A percentile compares a stretch with the other conserved stretches of the same genome.
phyloP scores from a whole-genome alignment of 2,797 vertebrate species.

The Halcyon smyrnensis region DNA sequence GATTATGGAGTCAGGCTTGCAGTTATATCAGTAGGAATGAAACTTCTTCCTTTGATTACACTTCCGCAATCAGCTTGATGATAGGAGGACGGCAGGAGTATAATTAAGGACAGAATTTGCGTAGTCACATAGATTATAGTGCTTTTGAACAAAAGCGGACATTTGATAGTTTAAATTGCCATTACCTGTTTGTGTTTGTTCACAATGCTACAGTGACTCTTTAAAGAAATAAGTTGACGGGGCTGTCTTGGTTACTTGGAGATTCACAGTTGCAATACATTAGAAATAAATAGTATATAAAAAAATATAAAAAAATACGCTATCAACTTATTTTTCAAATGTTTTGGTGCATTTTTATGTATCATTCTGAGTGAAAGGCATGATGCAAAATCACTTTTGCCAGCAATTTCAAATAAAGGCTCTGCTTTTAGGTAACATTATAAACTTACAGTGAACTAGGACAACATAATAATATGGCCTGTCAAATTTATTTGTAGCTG shows the following conservation, averaged over 20 bases:
- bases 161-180: not conserved
- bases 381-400: slow-evolving; percentile 9
- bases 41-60: not conserved
- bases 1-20: not conserved
- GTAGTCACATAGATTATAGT: not conserved
- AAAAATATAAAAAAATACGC: not conserved
- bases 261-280: not conserved
- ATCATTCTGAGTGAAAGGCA: not conserved
- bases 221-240: not conserved
- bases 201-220: not conserved
- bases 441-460: slow-evolving; percentile 33
- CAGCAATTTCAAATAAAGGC: slow-evolving; percentile 40
- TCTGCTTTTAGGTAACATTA: slow-evolving; percentile 28
- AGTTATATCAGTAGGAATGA: not conserved
- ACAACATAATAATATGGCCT: slow-evolving; percentile 54
- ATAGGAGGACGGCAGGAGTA: not conserved
- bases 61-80: not conserved
- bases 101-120: not conserved
- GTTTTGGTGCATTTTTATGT: not conserved
- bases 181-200: not conserved
- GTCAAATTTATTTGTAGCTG: slow-evolving; percentile 66
- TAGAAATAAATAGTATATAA: slow-evolving; percentile 1
- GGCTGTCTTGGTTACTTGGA: not conserved
- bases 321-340: slow-evolving; percentile 15
- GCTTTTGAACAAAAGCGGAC: not conserved